Conservation (phyloP, 2,113 vertebrate genomes). For the Taurulus bubalis region DNA sequence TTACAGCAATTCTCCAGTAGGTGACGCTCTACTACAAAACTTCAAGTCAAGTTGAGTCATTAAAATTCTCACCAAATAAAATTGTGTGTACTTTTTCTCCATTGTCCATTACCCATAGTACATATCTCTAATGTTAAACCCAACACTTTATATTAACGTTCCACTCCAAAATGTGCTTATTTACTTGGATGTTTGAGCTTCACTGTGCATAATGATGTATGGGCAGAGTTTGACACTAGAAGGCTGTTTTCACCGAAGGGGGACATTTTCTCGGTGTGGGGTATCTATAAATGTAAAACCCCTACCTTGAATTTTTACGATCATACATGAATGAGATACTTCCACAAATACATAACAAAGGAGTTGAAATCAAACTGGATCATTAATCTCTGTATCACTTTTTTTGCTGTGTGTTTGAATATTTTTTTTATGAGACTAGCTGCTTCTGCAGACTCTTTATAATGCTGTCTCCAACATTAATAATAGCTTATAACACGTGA, state of each 20-base stretch:
- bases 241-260: neutral
- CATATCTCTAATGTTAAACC: too few species aligned
- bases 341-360: constrained; percentile 23
- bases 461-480: constrained; percentile 25
- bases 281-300: constrained; percentile 1
- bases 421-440: constrained; percentile 6
- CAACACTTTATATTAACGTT: neutral
- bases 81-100: neutral
- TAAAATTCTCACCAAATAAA: neutral
- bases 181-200: neutral
- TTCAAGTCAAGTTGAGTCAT: neutral
- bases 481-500: constrained; percentile 29
- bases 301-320: constrained; percentile 15
- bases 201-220: neutral
- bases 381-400: constrained; percentile 36
- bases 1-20: constrained; percentile 55
- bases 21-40: constrained; percentile 38
- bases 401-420: constrained; percentile 35
- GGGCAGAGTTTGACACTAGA: neutral
- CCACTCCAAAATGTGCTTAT: neutral
- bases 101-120: neutral
- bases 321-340: constrained; percentile 14
- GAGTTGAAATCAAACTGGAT: constrained; percentile 23
- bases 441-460: constrained; percentile 42
- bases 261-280: neutral